Evolutionary conservation across 2,888 invertebrate species (phyloP).

Genomic region (Calameuta idolon): DNA sequence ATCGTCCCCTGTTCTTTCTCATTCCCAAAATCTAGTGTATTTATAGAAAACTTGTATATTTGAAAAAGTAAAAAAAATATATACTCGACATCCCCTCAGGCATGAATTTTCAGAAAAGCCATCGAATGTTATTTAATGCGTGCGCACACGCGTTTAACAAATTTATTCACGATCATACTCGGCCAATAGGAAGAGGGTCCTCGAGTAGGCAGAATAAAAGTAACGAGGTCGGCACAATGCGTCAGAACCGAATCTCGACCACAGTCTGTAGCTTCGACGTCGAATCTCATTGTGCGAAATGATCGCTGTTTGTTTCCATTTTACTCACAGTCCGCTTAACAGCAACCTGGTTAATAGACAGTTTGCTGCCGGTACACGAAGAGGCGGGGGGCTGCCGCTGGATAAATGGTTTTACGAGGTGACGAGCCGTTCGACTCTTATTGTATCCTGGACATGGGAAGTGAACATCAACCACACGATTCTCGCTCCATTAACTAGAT

Average conservation of each 20-base stretch:
- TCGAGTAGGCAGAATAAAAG: constrained; percentile 16
- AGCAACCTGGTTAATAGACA: constrained; percentile 46
- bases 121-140: constrained; percentile 46
- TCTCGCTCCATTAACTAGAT: constrained; percentile 56
- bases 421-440: constrained; percentile 33
- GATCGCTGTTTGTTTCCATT: constrained; percentile 40
- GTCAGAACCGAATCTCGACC: background rate
- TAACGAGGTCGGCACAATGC: constrained; percentile 6
- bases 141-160: constrained; percentile 45
- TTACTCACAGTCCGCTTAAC: constrained; percentile 51
- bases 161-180: constrained; percentile 49
- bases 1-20: background rate
- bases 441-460: constrained; percentile 62
- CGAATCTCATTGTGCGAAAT: background rate
- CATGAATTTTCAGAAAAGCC: constrained; percentile 20
- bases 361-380: constrained; percentile 18
- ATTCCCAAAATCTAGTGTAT: background rate
- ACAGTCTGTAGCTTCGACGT: background rate
- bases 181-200: constrained; percentile 28
- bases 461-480: constrained; percentile 53
- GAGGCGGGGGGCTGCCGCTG: constrained; percentile 19
- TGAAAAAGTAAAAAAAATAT: background rate
- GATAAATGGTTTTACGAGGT: constrained; percentile 25
- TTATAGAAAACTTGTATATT: background rate
- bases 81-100: background rate